phyloP scores from a whole-genome alignment of 2,797 vertebrate genomes.

The Tiaroga cobitis region DNA sequence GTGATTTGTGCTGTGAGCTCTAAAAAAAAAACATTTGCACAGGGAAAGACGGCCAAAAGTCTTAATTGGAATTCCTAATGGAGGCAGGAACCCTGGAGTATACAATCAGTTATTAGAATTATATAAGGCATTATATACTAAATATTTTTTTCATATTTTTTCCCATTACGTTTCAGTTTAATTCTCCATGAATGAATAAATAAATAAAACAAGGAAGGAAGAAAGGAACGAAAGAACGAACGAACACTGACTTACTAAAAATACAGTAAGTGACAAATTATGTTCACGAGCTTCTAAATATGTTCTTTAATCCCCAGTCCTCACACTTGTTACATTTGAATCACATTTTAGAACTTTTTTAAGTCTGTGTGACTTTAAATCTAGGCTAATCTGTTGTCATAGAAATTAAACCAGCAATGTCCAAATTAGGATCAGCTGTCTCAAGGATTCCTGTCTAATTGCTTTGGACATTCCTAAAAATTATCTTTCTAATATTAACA shows the following conservation, averaged over 20 bases:
- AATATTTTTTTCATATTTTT: neutral
- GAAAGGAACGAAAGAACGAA: neutral
- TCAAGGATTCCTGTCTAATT: conserved; percentile 12
- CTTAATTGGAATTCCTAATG: neutral
- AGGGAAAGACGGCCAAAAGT: neutral
- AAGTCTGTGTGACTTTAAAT: conserved; percentile 22
- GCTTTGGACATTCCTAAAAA: neutral
- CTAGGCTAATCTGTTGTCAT: conserved; percentile 28
- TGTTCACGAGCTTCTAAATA: neutral
- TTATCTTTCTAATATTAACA: neutral
- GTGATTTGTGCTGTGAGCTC: neutral
- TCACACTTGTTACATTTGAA: neutral
- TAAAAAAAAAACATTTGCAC: neutral
- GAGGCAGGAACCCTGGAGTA: neutral
- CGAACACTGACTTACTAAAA: neutral
- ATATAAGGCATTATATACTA: neutral
- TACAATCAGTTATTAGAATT: neutral
- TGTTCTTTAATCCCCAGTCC: neutral
- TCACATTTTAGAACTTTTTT: neutral
- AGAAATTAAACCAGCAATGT: conserved; percentile 2
- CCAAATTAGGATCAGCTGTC: conserved; percentile 24
- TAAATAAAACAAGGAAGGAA: no score
- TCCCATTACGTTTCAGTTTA: neutral
- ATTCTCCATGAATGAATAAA: neutral
- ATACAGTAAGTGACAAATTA: neutral